Percentiles rank a stretch among this genome's conserved stretches.
phyloP scores from a whole-genome alignment of 1,140 invertebrate species.

The Physella acuta region DNA sequence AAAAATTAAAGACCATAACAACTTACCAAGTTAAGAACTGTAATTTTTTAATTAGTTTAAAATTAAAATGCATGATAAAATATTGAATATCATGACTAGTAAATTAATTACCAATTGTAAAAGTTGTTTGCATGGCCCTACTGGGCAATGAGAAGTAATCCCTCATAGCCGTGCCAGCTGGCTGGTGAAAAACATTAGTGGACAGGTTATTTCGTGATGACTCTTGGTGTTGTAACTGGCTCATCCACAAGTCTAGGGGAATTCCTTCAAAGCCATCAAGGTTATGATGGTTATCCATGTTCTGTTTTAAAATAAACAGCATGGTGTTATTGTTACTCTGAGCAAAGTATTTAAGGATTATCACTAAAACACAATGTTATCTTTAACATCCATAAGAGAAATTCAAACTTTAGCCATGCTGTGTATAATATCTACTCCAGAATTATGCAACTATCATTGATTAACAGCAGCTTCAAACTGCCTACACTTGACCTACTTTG shows the following conservation, averaged over 20 bases:
- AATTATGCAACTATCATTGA: no score
- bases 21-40: neutral
- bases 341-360: no score
- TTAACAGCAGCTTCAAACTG: no score
- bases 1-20: neutral
- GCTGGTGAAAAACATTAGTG: neutral
- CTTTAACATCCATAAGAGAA: no score
- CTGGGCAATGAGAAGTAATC: neutral
- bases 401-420: no score
- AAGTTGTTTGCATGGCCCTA: slow-evolving; percentile 2
- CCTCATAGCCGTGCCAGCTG: neutral
- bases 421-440: no score
- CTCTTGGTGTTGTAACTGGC: slow-evolving; percentile 12
- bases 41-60: neutral
- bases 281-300: slow-evolving; percentile 15
- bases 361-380: no score
- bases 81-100: neutral
- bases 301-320: no score
- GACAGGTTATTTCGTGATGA: neutral
- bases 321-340: no score
- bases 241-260: slow-evolving; percentile 15
- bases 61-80: neutral
- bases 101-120: neutral
- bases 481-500: no score
- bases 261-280: slow-evolving; percentile 16